phyloP scores from a whole-genome alignment of 1,140 invertebrate species.

The Acarapis woodi region DNA sequence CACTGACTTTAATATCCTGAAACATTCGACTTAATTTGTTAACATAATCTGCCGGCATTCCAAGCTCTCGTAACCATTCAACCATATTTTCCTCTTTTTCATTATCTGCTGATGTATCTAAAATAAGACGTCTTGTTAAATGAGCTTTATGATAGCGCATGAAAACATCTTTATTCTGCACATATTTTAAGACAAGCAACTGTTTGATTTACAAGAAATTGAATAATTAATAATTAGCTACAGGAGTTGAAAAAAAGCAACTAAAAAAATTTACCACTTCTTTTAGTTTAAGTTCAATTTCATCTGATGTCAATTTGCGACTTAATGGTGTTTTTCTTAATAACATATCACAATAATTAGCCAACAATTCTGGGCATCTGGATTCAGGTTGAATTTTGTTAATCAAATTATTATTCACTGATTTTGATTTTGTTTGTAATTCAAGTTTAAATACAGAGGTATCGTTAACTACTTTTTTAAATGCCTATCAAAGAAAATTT shows the following conservation, averaged over 20 bases:
- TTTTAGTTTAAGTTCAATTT: conserved; percentile 70
- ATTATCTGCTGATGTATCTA: conserved; percentile 87
- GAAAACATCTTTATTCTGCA: conserved; percentile 97
- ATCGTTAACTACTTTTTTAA: conserved; percentile 92
- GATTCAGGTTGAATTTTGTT: conserved; percentile 30
- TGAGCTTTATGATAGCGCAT: conserved; percentile 98
- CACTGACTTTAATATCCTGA: conserved; percentile 94
- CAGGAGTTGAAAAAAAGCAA: conserved; percentile 6
- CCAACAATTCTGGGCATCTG: conserved; percentile 89
- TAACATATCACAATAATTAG: conserved; percentile 99
- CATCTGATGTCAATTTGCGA: conserved; percentile 83
- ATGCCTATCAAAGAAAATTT: conserved; percentile 26
- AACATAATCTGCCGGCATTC: conserved; percentile 98
- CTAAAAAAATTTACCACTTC: conserved; percentile 36
- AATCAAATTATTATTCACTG: too few species aligned
- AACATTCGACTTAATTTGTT: conserved; percentile 65
- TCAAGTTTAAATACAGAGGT: conserved; percentile 75
- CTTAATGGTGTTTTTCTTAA: conserved; percentile 81
- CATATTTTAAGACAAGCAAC: conserved; percentile 88
- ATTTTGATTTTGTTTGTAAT: conserved; percentile 28
- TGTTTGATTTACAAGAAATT: conserved; percentile 17
- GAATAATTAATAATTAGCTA: too few species aligned
- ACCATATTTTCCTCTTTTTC: conserved; percentile 99
- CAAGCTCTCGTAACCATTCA: conserved; percentile 56
- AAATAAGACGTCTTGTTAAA: conserved; percentile 69